Conservation (phyloP, 2,888 invertebrate species). For the Drosophila stalkeri region DNA sequence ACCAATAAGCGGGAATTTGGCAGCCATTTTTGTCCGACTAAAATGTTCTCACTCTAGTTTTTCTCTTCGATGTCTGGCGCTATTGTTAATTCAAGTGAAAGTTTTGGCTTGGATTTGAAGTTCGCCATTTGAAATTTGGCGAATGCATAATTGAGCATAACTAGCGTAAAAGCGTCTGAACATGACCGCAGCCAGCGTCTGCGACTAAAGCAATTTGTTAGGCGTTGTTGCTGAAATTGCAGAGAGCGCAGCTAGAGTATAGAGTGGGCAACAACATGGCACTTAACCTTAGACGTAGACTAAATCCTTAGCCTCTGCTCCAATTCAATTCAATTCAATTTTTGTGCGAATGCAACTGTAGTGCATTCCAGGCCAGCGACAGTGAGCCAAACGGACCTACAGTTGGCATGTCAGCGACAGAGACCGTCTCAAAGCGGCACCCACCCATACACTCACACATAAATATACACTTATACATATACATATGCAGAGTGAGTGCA, state of each 20-base stretch:
- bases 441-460: constrained; percentile 61
- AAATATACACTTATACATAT: constrained; percentile 42
- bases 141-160: constrained; percentile 62
- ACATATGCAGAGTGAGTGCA: constrained; percentile 21
- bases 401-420: constrained; percentile 69
- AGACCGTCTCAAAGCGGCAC: constrained; percentile 46
- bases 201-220: constrained; percentile 40
- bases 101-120: constrained; percentile 49
- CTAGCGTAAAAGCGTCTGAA: constrained; percentile 31
- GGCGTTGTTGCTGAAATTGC: constrained; percentile 48
- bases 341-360: constrained; percentile 39
- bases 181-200: constrained; percentile 9
- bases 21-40: neutral
- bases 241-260: constrained; percentile 16
- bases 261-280: constrained; percentile 65
- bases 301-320: constrained; percentile 24
- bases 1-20: neutral
- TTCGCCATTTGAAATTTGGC: constrained; percentile 32
- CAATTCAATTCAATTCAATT: constrained; percentile 35
- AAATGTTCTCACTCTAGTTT: neutral
- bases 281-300: constrained; percentile 64
- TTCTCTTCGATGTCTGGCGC: constrained; percentile 49
- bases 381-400: constrained; percentile 41
- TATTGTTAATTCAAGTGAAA: constrained; percentile 64
- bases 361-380: constrained; percentile 64